A percentile compares a stretch with the other conserved stretches of the same genome.
These are phyloP conservation scores for Agriopis marginaria DNA, from an alignment of 2,888 invertebrate species.

Conservation along the genomic window DNA sequence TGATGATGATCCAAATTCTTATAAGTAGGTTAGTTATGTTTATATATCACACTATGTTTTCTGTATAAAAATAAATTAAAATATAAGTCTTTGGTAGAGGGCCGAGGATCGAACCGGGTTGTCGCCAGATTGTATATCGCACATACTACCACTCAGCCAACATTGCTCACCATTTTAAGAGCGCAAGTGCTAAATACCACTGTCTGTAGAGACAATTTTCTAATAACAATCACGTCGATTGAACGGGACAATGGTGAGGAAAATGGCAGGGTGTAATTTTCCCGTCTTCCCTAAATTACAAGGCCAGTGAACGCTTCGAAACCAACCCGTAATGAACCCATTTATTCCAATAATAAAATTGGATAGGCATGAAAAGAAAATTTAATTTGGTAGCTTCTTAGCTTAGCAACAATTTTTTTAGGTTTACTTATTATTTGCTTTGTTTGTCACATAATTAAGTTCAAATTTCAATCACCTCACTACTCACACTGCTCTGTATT, in stretches of 20 bases:
- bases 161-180: no score
- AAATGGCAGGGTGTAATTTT: constrained; percentile 30
- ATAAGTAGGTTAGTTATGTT: neutral
- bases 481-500: no score
- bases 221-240: constrained; percentile 4
- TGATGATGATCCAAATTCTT: no score
- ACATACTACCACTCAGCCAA: no score
- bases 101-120: no score
- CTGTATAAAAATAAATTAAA: no score
- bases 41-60: neutral
- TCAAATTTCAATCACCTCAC: no score
- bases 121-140: no score
- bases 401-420: constrained; percentile 10
- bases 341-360: constrained; percentile 27
- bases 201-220: neutral
- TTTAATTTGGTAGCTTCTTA: constrained; percentile 14
- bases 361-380: constrained; percentile 12
- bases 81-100: no score
- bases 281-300: constrained; percentile 15
- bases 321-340: constrained; percentile 33
- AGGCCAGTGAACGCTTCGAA: constrained; percentile 24
- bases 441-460: no score
- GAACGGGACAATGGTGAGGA: constrained; percentile 14
- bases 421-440: no score
- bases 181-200: no score